Evolutionary conservation across 2,888 invertebrate species (phyloP), one percentile per base, ranked within the genome.

Genomic region (Pediacus dermestoides): DNA sequence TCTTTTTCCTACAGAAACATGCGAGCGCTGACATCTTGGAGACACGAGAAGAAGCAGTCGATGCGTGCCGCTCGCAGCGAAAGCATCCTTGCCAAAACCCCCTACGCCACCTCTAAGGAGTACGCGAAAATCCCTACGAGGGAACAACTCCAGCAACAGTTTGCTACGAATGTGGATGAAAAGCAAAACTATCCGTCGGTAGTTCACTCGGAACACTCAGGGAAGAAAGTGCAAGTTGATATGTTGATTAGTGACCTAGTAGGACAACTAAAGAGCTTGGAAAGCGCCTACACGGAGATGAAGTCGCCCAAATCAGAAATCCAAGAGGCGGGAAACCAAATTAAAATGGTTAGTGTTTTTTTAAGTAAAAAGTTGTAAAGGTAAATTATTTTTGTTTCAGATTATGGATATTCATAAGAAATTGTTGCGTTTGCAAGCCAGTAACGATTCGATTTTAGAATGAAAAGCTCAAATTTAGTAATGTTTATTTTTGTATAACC

Each of bases 251-350:
- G 54, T 26, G 65, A 71, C 39, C 44, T 73, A n/a, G 53, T 67
- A 16, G 55, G 62, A 18, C 67, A 71, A 32, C 46, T 73, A 31
- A 66, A 60, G 40, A 53, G 55, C 44, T 46, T 64, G 63, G 63
- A 66, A 42, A 31, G 38, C 8, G 44, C 33, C 10, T 49, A 48
- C 23, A 48, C 30, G 4, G 34, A 53, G 52, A 26, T 61, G 1
- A 66, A 72, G 64, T 71, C 76, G 9, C 76, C 79, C 0, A 67
- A 74, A 38, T 69, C 73, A 0, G 74, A 78, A 50, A 77, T 78
- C 55, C 73, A 71, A 50, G 63, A 72, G 30, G 64, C 78, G 4
- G 57, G 74, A 41, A 70, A 67, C 42, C 78, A 81, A 60, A 80
- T 81, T 51, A 73, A 76, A 51, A 77, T 76, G 73, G 81, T 80